phyloP scores from a whole-genome alignment of 2,888 invertebrate species.

The Pyralis farinalis region DNA sequence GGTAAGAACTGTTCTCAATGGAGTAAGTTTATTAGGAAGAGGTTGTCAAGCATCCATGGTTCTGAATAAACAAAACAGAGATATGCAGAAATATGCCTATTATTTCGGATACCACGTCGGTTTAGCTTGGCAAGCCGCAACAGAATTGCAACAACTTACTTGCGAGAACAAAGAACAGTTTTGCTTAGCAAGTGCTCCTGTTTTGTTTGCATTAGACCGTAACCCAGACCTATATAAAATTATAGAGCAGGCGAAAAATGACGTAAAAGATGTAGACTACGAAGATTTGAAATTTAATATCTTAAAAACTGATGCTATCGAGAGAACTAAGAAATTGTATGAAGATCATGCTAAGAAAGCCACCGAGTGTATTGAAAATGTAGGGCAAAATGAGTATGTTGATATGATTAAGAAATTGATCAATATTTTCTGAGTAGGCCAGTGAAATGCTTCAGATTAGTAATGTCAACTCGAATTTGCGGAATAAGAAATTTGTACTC shows the following conservation, averaged over 20 bases:
- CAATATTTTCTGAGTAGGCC: conserved; percentile 50
- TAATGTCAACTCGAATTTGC: too few relatives aligned
- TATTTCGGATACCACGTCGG: conserved; percentile 91
- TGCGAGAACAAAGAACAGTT: conserved; percentile 85
- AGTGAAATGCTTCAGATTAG: conserved; percentile 1
- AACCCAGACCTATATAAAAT: conserved; percentile 85
- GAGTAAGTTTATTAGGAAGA: conserved; percentile 84
- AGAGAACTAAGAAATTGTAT: conserved; percentile 60
- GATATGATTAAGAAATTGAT: conserved; percentile 71
- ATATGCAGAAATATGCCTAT: conserved; percentile 86
- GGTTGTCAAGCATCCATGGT: conserved; percentile 90
- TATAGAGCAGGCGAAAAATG: conserved; percentile 83
- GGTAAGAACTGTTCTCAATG: conserved; percentile 84
- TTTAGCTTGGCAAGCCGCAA: conserved; percentile 88
- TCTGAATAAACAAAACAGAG: conserved; percentile 85
- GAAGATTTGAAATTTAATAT: conserved; percentile 78
- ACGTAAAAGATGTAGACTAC: conserved; percentile 85
- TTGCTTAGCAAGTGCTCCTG: conserved; percentile 90
- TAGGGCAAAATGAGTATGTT: conserved; percentile 64
- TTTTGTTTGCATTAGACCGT: conserved; percentile 90
- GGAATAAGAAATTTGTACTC: too few relatives aligned
- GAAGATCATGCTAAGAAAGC: conserved; percentile 67
- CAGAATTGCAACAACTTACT: conserved; percentile 60
- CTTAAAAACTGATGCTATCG: conserved; percentile 65
- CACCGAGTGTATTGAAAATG: conserved; percentile 53